Evolutionary conservation across 2,888 invertebrate genomes (phyloP).

Genomic region (Micoletzkya japonica): DNA sequence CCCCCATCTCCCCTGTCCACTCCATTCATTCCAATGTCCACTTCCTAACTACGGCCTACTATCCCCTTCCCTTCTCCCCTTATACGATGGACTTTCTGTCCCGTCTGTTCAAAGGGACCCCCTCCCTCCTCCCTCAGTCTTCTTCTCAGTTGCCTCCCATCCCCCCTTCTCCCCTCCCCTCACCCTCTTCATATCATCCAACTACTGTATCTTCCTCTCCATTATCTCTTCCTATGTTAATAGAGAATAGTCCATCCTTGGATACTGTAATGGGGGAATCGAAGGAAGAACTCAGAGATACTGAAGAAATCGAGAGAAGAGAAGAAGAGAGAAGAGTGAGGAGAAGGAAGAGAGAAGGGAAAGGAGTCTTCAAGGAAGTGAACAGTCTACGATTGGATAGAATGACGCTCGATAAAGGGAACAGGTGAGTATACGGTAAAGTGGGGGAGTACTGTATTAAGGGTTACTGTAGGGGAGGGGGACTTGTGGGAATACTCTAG

Average conservation of each 20-base stretch:
- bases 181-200: not conserved
- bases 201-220: not conserved
- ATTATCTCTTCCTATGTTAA: not conserved
- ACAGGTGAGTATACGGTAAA: not conserved
- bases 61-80: not conserved
- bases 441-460: too few species aligned
- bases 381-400: slow-evolving; percentile 2
- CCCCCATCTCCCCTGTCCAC: too few species aligned
- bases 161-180: slow-evolving; percentile 15
- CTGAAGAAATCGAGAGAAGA: not conserved
- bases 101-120: not conserved
- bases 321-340: not conserved
- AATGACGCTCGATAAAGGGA: not conserved
- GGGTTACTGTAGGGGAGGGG: too few species aligned
- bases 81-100: not conserved
- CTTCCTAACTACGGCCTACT: not conserved
- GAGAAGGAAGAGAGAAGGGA: not conserved
- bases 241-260: not conserved
- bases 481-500: too few species aligned
- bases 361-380: not conserved
- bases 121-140: slow-evolving; percentile 7
- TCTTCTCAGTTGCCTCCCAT: slow-evolving; percentile 7
- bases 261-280: slow-evolving; percentile 3
- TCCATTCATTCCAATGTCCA: not conserved
- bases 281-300: not conserved